Conservation (phyloP, 2,797 vertebrate species). For the Etheostoma nigrum region DNA sequence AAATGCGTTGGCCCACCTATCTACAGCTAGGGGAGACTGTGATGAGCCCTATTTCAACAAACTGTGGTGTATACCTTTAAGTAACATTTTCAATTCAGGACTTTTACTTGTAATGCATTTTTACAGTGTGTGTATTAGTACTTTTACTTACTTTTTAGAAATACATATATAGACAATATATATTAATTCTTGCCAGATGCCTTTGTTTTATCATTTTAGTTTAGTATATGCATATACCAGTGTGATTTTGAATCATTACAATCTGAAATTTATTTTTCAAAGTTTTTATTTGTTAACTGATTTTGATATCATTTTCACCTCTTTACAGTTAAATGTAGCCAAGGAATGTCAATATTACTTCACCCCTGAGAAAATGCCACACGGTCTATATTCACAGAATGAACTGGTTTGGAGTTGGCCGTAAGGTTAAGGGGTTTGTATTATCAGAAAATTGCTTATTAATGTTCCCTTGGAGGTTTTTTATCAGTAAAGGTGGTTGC, state of each 20-base stretch:
- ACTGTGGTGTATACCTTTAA: too few relatives aligned
- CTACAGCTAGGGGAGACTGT: too few relatives aligned
- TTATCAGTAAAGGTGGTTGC: constrained; percentile 57
- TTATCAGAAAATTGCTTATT: constrained; percentile 74
- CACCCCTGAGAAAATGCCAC: constrained; percentile 34
- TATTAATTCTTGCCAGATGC: not conserved
- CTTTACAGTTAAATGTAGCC: constrained; percentile 15
- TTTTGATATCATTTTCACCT: constrained; percentile 9
- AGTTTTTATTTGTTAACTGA: not conserved
- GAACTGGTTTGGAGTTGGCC: constrained; percentile 47
- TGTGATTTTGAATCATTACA: not conserved
- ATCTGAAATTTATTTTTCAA: not conserved
- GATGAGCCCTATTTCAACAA: too few relatives aligned
- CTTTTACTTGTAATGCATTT: too few relatives aligned
- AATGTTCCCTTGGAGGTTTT: constrained; percentile 60
- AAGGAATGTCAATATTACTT: not conserved
- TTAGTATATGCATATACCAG: not conserved
- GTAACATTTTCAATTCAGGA: too few relatives aligned
- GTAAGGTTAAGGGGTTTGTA: constrained; percentile 59
- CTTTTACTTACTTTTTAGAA: too few relatives aligned
- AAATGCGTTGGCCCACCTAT: too few relatives aligned
- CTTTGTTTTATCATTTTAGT: not conserved
- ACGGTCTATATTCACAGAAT: constrained; percentile 39
- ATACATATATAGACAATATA: too few relatives aligned
- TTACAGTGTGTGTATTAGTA: too few relatives aligned